Evolutionary conservation across 2,888 invertebrate species (phyloP), one percentile per base, ranked within the genome.

Genomic region (Meandrusa payeni): DNA sequence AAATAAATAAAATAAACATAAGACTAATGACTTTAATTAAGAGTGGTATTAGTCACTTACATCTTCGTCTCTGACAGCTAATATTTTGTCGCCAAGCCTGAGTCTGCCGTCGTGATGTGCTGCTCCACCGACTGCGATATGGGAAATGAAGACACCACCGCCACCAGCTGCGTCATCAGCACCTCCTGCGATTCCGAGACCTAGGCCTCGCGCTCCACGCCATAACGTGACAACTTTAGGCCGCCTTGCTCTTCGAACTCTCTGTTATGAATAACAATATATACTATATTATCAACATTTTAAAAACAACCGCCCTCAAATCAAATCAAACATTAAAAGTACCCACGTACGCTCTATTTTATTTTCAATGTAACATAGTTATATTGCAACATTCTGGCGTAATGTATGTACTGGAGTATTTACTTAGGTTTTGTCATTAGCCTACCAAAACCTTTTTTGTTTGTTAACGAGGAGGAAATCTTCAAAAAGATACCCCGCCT

Each of bases 381-480:
- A 89, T 86, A 94, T 94, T 58, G 99, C 98, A 59, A 93, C 91
- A 79, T 97, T 96, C 99, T 98, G 40, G 99, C 97, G 99, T 55
- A 99, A 91, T 24, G 98, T 98, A 63, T 98, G 97, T 32, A 99
- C 99, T 40, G 99, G 99, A 11, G 96, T n/a, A n/a, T n/a, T n/a
- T n/a, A n/a, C n/a, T n/a, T n/a, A n/a, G n/a, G n/a, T n/a, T n/a
- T n/a, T n/a, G n/a, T n/a, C n/a, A n/a, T n/a, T n/a, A n/a, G n/a
- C n/a, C n/a, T n/a, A n/a, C n/a, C n/a, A n/a, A n/a, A n/a, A n/a
- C n/a, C n/a, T n/a, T n/a, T n/a, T n/a, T n/a, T n/a, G n/a, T n/a
- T n/a, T n/a, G n/a, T n/a, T n/a, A n/a, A n/a, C n/a, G n/a, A n/a
- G n/a, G n/a, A n/a, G n/a, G n/a, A n/a, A n/a, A n/a, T n/a, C n/a